Conservation (phyloP, 2,797 vertebrate species). For the Babyrousa celebensis region DNA sequence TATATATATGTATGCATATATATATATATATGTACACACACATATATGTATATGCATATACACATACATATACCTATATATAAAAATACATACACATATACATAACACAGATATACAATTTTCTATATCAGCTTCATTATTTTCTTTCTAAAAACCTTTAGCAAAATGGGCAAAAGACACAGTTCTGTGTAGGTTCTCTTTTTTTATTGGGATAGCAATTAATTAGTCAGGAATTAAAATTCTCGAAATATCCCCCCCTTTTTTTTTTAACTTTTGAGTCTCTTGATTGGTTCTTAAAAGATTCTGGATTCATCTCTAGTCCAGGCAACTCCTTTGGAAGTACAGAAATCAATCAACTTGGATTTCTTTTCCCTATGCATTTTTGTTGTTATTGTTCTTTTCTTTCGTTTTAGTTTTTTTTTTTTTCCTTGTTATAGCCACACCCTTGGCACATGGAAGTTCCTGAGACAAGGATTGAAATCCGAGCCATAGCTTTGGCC, state of each 20-base stretch:
- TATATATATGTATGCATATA: no score
- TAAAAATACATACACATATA: neutral
- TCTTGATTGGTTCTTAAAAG: slow-evolving; percentile 17
- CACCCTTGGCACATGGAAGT: no score
- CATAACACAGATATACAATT: neutral
- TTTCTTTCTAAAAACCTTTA: slow-evolving; percentile 42
- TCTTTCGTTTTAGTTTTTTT: neutral
- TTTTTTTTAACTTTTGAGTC: neutral
- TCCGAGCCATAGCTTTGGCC: no score
- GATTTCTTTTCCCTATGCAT: neutral
- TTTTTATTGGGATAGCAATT: neutral
- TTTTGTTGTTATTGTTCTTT: neutral
- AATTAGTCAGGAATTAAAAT: slow-evolving; percentile 18
- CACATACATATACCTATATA: neutral
- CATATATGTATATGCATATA: neutral
- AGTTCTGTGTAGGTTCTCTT: neutral
- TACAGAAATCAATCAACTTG: neutral
- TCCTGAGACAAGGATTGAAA: no score
- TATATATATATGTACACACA: neutral
- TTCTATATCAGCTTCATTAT: neutral
- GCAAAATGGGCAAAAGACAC: neutral
- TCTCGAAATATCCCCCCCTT: slow-evolving; percentile 34
- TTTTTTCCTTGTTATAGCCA: no score
- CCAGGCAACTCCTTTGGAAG: neutral
- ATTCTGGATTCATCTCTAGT: neutral